Conservation (phyloP, 2,797 vertebrate genomes). For the Xiphorhynchus erythropygius region DNA sequence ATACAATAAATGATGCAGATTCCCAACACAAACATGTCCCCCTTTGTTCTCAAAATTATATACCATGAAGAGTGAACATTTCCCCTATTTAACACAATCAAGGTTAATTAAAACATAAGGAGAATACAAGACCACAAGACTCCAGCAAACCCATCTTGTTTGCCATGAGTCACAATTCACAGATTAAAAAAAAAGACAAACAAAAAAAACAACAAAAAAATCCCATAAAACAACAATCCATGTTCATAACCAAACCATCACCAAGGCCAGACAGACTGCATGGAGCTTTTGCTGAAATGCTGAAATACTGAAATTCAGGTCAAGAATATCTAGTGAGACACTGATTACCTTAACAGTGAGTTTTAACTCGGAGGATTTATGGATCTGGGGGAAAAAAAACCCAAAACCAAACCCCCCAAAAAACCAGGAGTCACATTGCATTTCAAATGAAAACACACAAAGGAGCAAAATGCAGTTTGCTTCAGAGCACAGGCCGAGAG, state of each 20-base stretch:
- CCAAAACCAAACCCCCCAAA: neutral
- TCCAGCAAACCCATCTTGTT: neutral
- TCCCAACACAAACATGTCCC: neutral
- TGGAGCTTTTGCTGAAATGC: neutral
- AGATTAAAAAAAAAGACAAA: neutral
- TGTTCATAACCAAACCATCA: neutral
- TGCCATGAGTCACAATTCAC: neutral
- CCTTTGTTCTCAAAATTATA: neutral
- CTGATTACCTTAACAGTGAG: neutral
- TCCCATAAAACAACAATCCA: neutral
- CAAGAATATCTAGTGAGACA: neutral
- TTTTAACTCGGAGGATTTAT: neutral
- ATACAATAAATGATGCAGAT: neutral
- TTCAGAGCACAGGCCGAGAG: neutral
- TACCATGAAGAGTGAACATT: neutral
- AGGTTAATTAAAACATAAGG: neutral
- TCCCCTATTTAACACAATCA: neutral
- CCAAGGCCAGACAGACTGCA: neutral
- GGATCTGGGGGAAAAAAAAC: neutral
- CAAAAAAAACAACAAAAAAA: neutral
- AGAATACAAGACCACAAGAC: neutral
- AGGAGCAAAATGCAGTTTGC: neutral
- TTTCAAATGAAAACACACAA: conserved; percentile 7
- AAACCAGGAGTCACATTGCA: neutral
- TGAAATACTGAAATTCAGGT: neutral